Conservation (phyloP, 2,113 vertebrate genomes). For the Corvus hawaiiensis region DNA sequence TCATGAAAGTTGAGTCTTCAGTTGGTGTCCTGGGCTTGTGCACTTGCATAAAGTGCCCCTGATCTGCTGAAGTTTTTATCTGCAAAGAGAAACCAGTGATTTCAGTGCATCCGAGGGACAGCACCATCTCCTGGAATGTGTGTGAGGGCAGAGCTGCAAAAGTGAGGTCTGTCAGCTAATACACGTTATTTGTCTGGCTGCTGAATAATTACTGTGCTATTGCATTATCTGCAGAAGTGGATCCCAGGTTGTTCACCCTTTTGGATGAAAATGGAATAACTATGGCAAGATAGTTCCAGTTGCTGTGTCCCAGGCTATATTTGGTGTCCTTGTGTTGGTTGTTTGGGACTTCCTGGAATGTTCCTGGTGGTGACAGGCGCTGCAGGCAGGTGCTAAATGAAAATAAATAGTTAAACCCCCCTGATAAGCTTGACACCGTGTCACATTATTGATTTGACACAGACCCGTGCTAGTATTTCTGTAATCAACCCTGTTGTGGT, state of each 20-base stretch:
- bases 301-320: not conserved
- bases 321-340: not conserved
- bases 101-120: not conserved
- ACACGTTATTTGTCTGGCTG: not conserved
- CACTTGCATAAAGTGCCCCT: not conserved
- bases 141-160: not conserved
- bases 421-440: not conserved
- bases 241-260: not conserved
- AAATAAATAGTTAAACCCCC: not conserved
- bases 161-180: not conserved
- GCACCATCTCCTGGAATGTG: not conserved
- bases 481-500: not conserved
- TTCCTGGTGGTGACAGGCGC: not conserved
- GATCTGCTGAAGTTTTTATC: not conserved
- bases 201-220: not conserved
- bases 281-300: not conserved
- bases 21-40: not conserved
- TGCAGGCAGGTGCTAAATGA: not conserved
- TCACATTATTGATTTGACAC: not conserved
- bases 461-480: not conserved
- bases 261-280: not conserved
- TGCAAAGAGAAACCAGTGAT: not conserved
- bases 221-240: not conserved
- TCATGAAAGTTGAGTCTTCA: not conserved
- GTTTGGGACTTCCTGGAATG: not conserved